Base-by-base conservation (phyloP, 2,888 invertebrate species). In the Strigamia crassipes region DNA sequence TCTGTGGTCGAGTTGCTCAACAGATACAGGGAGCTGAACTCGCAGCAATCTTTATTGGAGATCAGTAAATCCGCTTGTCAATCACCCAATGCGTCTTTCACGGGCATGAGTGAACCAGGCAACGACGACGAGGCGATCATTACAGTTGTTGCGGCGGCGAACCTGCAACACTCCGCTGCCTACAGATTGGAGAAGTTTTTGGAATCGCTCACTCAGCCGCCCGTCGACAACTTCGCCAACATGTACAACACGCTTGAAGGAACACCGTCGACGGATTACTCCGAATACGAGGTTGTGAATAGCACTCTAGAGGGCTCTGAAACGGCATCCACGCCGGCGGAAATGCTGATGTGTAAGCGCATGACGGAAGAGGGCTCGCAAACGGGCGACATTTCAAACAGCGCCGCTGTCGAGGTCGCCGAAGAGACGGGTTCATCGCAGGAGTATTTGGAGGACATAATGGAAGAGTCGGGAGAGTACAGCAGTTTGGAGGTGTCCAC, bases 111-210 rank as follows among this genome's bases (percentile, higher is more conserved):
- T 8, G 61, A 23, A 66, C 18, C 61, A 2, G 21, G 18, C 1
- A 66, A 21, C 12, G 21, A 66, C 18, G 61, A 66, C 9, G 61
- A 66, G 21, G 61, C 18, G 6, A 21, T 21, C 21, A 66, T 66
- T 1, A 66, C 21, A 21, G 18, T 21, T 1, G 61, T 66, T 23
- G 61, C 21, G 2, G 61, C 61, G 8, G 61, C 61, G 8, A 66
- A 66, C 23, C 18, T 66, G 23, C 61, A 66, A 18, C 23, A 66
- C 12, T 66, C 61, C 12, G 61, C 61, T 12, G 61, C 61, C 3
- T 66, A 66, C 61, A 66, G 61, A 23, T 66, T 66, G 21, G 61
- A 66, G 18, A 66, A 66, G 12, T 66, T 66, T 23, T 21, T 66
- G 5, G 23, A 66, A 21, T 21, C 61, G 8, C 61, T 66, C 18